Percentiles rank a stretch among this genome's conserved stretches.
phyloP scores from a whole-genome alignment of 2,797 vertebrate genomes.

The Sebastes hubbsi region DNA sequence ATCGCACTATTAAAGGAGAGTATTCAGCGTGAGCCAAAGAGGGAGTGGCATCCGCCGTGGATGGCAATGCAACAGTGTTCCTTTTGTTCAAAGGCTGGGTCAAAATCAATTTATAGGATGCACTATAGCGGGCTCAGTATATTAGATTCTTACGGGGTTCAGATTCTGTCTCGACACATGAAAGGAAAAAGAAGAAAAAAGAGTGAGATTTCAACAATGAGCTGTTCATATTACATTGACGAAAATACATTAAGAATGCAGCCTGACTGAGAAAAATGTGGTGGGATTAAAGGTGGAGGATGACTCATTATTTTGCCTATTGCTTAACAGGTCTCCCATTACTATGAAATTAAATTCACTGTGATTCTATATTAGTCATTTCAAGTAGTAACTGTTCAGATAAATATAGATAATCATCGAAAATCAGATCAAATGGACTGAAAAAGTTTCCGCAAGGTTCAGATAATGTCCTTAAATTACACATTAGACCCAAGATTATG shows the following conservation, averaged over 20 bases:
- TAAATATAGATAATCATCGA: slow-evolving; percentile 14
- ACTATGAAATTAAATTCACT: slow-evolving; percentile 34
- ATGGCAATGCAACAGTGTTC: slow-evolving; percentile 92
- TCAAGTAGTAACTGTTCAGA: slow-evolving; percentile 9
- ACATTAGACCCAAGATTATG: slow-evolving; percentile 7
- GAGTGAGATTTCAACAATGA: slow-evolving; percentile 46
- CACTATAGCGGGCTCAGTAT: slow-evolving; percentile 58
- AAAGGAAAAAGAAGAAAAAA: slow-evolving; percentile 16
- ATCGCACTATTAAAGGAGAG: slow-evolving; percentile 90
- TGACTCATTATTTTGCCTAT: slow-evolving; percentile 59
- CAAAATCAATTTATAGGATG: slow-evolving; percentile 80
- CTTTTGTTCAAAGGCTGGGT: slow-evolving; percentile 90
- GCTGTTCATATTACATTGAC: slow-evolving; percentile 37
- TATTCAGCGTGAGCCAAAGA: slow-evolving; percentile 94
- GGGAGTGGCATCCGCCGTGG: slow-evolving; percentile 87
- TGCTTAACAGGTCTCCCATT: slow-evolving; percentile 50
- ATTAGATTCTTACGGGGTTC: slow-evolving; percentile 65
- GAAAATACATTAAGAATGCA: slow-evolving; percentile 48
- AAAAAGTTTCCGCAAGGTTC: slow-evolving; percentile 17
- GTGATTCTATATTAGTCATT: slow-evolving; percentile 22
- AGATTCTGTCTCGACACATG: slow-evolving; percentile 49
- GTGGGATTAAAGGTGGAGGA: slow-evolving; percentile 57
- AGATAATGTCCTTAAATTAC: slow-evolving; percentile 34
- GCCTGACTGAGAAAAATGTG: slow-evolving; percentile 22
- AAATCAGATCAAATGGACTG: slow-evolving; percentile 7